Conservation (phyloP, 2,888 invertebrate genomes). For the Barypeithes pellucidus region DNA sequence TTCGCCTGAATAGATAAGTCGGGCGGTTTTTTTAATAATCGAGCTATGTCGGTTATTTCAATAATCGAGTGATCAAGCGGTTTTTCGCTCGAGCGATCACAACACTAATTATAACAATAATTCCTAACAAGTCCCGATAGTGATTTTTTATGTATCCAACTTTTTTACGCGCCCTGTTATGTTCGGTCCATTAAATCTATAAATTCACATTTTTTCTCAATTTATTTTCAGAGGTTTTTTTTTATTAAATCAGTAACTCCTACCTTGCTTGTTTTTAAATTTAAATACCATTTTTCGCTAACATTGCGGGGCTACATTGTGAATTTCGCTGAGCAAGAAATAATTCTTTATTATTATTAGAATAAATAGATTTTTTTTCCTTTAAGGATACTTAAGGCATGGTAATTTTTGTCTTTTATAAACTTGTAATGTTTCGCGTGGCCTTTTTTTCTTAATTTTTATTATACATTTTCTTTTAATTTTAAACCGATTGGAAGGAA, state of each 20-base stretch:
- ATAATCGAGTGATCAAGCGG: too few species aligned
- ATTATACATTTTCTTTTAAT: not conserved
- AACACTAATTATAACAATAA: too few species aligned
- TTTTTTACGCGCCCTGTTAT: not conserved
- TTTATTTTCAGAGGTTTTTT: slow-evolving; percentile 12
- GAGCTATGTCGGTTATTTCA: too few species aligned
- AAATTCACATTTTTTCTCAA: not conserved
- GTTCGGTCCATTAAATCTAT: not conserved
- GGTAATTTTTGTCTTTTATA: slow-evolving; percentile 4
- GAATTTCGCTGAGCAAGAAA: slow-evolving; percentile 4
- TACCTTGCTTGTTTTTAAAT: slow-evolving; percentile 36
- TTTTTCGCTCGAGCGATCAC: too few species aligned
- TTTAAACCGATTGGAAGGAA: too few species aligned
- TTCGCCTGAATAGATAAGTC: too few species aligned
- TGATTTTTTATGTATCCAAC: too few species aligned
- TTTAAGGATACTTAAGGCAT: not conserved
- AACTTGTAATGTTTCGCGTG: not conserved
- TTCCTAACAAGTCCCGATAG: too few species aligned
- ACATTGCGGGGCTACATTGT: slow-evolving; percentile 23
- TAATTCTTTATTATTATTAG: not conserved
- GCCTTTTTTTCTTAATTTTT: not conserved
- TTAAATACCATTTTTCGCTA: slow-evolving; percentile 29
- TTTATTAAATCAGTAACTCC: slow-evolving; percentile 11
- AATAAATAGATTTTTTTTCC: slow-evolving; percentile 18
- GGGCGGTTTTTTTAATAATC: too few species aligned